phyloP scores from a whole-genome alignment of 2,888 invertebrate genomes.

The Tipula lateralis region DNA sequence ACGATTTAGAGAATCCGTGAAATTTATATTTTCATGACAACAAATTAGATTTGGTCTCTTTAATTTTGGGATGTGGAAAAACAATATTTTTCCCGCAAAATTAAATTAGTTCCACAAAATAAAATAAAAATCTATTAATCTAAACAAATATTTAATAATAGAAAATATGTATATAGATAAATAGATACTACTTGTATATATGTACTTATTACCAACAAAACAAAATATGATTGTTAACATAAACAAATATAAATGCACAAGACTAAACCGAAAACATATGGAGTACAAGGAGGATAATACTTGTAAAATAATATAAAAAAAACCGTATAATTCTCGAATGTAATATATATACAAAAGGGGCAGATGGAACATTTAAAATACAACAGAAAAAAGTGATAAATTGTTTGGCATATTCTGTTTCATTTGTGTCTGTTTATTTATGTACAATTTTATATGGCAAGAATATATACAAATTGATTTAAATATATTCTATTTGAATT shows the following conservation, averaged over 20 bases:
- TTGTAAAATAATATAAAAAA: conserved; percentile 2
- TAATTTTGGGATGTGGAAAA: background rate
- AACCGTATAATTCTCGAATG: background rate
- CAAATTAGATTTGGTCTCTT: background rate
- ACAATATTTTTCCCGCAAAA: background rate
- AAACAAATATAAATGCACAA: conserved; percentile 5
- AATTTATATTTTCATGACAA: background rate
- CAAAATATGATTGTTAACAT: background rate
- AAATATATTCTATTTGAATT: background rate
- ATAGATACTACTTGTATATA: conserved; percentile 12
- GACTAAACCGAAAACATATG: conserved; percentile 11
- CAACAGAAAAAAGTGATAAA: background rate
- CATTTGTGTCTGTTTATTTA: conserved; percentile 19
- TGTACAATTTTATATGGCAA: conserved; percentile 19
- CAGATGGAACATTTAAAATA: conserved; percentile 24
- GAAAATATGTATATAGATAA: background rate
- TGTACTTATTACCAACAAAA: background rate
- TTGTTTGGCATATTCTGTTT: conserved; percentile 24
- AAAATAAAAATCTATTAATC: background rate
- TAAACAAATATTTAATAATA: conserved; percentile 9
- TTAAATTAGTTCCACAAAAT: background rate
- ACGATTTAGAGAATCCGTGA: background rate
- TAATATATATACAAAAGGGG: conserved; percentile 13
- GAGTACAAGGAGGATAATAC: conserved; percentile 24
- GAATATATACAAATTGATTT: conserved; percentile 4